These are phyloP conservation scores for Orcinus orca DNA, from an alignment of 2,113 vertebrate species.

Conservation along the genomic window DNA sequence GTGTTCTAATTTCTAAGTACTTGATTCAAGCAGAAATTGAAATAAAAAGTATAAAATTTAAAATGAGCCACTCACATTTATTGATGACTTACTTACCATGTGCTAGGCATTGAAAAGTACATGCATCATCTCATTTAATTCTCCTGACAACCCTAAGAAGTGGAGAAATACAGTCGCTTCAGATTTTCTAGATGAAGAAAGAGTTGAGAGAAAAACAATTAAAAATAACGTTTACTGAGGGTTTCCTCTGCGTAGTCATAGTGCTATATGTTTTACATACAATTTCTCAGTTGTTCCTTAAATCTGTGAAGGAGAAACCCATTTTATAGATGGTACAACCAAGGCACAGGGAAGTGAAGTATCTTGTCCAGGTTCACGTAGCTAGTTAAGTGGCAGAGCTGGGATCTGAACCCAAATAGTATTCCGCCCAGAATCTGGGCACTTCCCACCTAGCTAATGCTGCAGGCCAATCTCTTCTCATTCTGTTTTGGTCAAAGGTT, in stretches of 20 bases:
- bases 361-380: neutral
- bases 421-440: neutral
- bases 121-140: neutral
- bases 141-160: neutral
- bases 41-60: neutral
- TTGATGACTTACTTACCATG: neutral
- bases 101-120: neutral
- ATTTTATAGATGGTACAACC: neutral
- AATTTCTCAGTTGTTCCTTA: neutral
- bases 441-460: neutral
- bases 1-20: slow-evolving; percentile 15
- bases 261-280: neutral
- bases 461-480: neutral
- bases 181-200: slow-evolving; percentile 18
- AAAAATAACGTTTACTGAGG: neutral
- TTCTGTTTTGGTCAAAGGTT: neutral
- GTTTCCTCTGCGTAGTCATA: neutral
- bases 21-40: neutral
- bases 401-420: neutral
- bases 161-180: neutral
- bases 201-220: neutral
- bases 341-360: neutral
- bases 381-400: neutral
- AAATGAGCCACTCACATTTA: neutral
- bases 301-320: neutral